Base-by-base conservation (phyloP, 2,797 vertebrate species). In the Podargus strigoides region DNA sequence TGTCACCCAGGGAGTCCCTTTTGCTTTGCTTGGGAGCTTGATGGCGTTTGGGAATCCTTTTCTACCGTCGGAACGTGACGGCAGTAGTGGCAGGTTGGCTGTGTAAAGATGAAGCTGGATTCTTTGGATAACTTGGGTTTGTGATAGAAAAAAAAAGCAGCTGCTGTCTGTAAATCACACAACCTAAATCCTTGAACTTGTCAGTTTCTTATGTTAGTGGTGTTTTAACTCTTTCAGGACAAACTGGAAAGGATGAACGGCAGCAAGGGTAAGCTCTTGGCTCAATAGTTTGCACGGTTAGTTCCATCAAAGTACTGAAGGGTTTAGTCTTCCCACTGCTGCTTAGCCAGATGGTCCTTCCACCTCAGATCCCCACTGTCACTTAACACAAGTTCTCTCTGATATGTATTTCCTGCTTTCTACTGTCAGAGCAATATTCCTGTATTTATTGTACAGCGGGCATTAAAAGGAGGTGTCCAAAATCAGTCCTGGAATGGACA, bases 11-110 rank as follows among this genome's bases (percentile, higher is more conserved):
- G 47, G 36, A 23, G 37, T 47, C 83, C 64, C 39, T 87, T 52
- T 17, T 56, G 24, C 77, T 81, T 70, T 56, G n/a, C 41, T 55
- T 12, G 6, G 75, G 55, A 69, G 0, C 42, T 44, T 7, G 0
- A 9, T 0, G 2, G 30, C 32, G 56, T n/a, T 90, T 37, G 53
- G n/a, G 39, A 87, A 74, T 74, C 41, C 7, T 84, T 41, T 63
- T 32, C 39, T 7, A 10, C 41, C 1, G 0, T 24, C 24, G 3
- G 60, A 36, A 18, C 10, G 0, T 0, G 3, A 7, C 7, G 37
- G 8, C 28, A 49, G 46, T 24, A 49, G 34, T 22, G 41, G 13
- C 4, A 6, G 60, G 12, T 13, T 67, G 55, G 36, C n/a, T 53
- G 34, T 67, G 47, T 30, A 12, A 52, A 85, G 59, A 22, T 27